phyloP scores from a whole-genome alignment of 2,113 vertebrate species.

The Pteronura brasiliensis region DNA sequence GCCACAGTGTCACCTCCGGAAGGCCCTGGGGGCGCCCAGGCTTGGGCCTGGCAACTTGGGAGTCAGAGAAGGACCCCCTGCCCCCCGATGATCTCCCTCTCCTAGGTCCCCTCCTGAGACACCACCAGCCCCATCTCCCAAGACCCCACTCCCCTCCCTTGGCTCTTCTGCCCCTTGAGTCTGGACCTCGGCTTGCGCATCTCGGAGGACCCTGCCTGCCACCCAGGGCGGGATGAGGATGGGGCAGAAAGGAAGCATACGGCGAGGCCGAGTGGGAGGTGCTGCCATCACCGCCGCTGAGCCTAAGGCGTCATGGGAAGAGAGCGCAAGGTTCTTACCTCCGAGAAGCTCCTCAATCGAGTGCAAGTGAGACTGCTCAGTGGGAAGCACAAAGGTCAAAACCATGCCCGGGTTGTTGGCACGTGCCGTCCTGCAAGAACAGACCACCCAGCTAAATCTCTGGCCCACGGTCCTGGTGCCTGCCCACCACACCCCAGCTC shows the following conservation, averaged over 20 bases:
- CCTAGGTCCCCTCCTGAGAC: neutral
- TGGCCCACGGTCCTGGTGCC: rapidly evolving
- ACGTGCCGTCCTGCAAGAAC: constrained; percentile 87
- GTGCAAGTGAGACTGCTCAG: constrained; percentile 81
- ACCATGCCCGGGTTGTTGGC: constrained; percentile 90
- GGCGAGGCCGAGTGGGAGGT: rapidly evolving
- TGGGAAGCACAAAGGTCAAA: constrained; percentile 88
- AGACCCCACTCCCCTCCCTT: neutral
- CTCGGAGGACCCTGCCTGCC: neutral
- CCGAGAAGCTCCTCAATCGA: constrained; percentile 88
- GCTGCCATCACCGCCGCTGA: neutral
- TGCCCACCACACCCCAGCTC: rapidly evolving
- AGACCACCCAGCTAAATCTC: neutral
- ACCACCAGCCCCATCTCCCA: neutral
- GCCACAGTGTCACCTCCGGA: neutral
- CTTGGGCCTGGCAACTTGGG: too few species aligned
- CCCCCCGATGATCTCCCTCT: neutral
- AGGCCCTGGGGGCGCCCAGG: neutral
- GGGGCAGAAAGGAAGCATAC: rapidly evolving
- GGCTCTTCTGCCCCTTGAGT: neutral
- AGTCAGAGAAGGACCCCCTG: neutral
- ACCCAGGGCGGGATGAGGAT: rapidly evolving
- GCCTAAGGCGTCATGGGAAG: rapidly evolving
- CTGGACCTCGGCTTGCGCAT: neutral
- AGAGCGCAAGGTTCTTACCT: constrained; percentile 74